Base-by-base conservation (phyloP, 53 echinoderm and acorn worm species). In the Paracentrotus lividus region DNA sequence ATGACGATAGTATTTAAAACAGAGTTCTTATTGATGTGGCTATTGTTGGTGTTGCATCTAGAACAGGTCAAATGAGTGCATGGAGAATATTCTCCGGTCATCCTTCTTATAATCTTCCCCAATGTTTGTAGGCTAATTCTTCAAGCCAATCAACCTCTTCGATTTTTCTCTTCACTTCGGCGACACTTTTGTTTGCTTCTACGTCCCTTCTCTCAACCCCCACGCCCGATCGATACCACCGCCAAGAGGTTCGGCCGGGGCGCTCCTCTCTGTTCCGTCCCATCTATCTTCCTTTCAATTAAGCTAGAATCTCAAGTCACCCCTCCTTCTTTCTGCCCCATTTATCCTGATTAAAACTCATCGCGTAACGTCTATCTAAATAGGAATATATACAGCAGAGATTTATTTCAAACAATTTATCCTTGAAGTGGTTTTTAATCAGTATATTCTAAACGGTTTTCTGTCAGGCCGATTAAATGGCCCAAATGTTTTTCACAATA, bases 141-240 rank as follows among this genome's bases (percentile, higher is more conserved):
- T 86, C 86, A 86, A 86, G 54, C 86, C 86, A 86, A 86, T 56
- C 86, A 86, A 86, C 86, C 33, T n/a, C 54, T 86, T 86, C 86
- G 86, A 86, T 86, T 86, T 86, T 56, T 56, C 86, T 86, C 86
- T 86, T 86, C 86, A 47, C 56, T 56, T 56, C 86, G 86, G 86
- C 86, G 86, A 86, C 86, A 86, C 86, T 86, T 86, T 51, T 86
- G 86, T 86, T 86, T 86, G 86, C 55, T 86, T 86, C 86, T 55
- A 18, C 86, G 56, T 86, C 86, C 86, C 86, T 54, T 56, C 55
- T 56, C 34, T 38, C 31, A 86, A 18, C 86, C 86, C n/a, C 18
- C 86, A 33, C 86, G 32, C 6, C 53, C 54, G 86, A 86, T 86
- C 86, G 18, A 86, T 86, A 86, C 54, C 54, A 55, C 34, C 33